Evolutionary conservation across 2,113 vertebrate genomes (phyloP).

Genomic region (Anolis sagrei): DNA sequence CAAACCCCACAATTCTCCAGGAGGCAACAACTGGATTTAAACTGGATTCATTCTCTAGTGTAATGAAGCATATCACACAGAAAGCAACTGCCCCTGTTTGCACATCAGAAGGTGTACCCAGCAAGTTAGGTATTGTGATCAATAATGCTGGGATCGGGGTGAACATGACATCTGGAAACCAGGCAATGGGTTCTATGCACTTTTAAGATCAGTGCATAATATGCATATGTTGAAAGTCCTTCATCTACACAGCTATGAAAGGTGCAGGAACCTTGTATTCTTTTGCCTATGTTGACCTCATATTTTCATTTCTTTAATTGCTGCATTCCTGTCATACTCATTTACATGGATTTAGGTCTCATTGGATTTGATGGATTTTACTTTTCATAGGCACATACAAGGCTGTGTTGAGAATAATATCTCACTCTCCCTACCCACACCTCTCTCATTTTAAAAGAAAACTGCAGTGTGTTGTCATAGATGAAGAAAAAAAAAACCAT

Average conservation of each 20-base stretch:
- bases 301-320: background rate
- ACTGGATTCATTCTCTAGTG: too few species aligned
- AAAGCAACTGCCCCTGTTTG: too few species aligned
- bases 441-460: background rate
- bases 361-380: background rate
- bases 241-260: too few species aligned
- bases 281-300: background rate
- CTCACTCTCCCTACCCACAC: background rate
- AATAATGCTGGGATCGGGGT: too few species aligned
- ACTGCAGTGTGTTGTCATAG: slow-evolving; percentile 34
- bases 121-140: background rate
- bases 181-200: background rate
- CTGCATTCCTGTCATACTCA: background rate
- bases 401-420: background rate
- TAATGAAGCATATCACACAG: too few species aligned
- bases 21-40: too few species aligned
- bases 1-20: too few species aligned
- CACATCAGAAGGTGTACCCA: background rate
- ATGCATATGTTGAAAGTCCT: background rate
- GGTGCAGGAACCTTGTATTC: background rate
- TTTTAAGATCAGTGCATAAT: background rate
- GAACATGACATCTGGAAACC: too few species aligned
- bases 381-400: background rate
- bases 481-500: slow-evolving; percentile 27
- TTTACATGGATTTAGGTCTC: background rate